These are phyloP conservation scores for Okapia johnstoni DNA, from an alignment of 2,113 vertebrate genomes.

Conservation along the genomic window DNA sequence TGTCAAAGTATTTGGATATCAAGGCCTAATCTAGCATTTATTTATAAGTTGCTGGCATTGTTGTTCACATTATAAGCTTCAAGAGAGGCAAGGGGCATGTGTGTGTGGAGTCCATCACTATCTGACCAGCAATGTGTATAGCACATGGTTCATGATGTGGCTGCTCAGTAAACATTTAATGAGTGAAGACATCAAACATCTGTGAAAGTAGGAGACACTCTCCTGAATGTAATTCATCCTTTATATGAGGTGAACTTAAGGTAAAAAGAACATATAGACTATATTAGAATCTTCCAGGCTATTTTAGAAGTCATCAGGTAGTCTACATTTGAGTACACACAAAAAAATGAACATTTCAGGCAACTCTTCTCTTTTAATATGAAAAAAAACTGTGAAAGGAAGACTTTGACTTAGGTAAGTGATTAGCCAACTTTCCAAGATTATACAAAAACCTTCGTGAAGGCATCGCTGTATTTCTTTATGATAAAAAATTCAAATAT, in stretches of 20 bases:
- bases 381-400: background rate
- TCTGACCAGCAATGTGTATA: background rate
- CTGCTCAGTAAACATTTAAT: background rate
- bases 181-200: background rate
- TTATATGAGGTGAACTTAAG: background rate
- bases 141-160: background rate
- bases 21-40: background rate
- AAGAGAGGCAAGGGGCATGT: rapidly evolving
- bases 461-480: background rate
- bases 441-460: background rate
- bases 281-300: background rate
- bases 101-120: background rate
- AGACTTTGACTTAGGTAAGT: background rate
- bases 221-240: background rate
- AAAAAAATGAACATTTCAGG: background rate
- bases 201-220: background rate
- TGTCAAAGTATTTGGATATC: background rate
- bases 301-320: background rate
- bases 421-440: background rate
- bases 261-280: background rate
- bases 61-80: background rate
- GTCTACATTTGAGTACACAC: background rate
- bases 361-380: background rate
- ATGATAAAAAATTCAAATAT: background rate
- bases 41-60: background rate